Evolutionary conservation across 2,113 vertebrate genomes (phyloP), one percentile per base, ranked within the genome.

Genomic region (Myotis davidii): DNA sequence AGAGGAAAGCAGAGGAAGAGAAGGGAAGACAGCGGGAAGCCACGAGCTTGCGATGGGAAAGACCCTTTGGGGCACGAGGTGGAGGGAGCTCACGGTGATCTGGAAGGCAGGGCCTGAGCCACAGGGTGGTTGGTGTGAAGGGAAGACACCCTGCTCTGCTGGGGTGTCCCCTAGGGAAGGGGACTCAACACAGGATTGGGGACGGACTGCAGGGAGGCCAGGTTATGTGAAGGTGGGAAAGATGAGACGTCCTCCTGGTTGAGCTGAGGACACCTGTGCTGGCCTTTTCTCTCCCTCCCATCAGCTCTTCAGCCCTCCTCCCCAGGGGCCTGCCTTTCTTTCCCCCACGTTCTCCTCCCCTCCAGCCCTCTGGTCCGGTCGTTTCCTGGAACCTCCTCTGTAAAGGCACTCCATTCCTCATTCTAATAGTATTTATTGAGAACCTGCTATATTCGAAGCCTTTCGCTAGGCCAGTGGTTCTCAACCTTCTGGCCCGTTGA

Each of bases 191-290:
- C 61, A 21, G 32, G 61, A 18, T 1, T 42, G 69, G 20, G 9
- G 50, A 25, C 8, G 39, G 45, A 6, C 25, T 6, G 5, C 2
- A 3, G 34, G 17, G 20, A 32, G 42, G 6, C 27, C 7, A 0
- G 9, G 4, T 10, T 34, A 3, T 0, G 9, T 0, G 4, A 23
- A 8, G 25, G 8, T 1, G 0, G 7, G 1, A 14, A 17, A 23
- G 16, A 23, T 0, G 1, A 32, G 17, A 21, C 12, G 6, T 9
- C 32, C 42, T 27, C 2, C 52, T 52, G 79, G 16, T 11, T 3
- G 59, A 32, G 23, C 32, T 8, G 8, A 52, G 65, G 37, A n/a
- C 11, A 1, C 4, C 0, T 0, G 23, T 21, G 0, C 3, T 2
- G 25, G 76, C 1, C 48, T 42, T 23, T 32, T 0, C 9, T 39